Base-by-base conservation (phyloP, 2,888 invertebrate genomes). In the Aproaerema taeniolella region DNA sequence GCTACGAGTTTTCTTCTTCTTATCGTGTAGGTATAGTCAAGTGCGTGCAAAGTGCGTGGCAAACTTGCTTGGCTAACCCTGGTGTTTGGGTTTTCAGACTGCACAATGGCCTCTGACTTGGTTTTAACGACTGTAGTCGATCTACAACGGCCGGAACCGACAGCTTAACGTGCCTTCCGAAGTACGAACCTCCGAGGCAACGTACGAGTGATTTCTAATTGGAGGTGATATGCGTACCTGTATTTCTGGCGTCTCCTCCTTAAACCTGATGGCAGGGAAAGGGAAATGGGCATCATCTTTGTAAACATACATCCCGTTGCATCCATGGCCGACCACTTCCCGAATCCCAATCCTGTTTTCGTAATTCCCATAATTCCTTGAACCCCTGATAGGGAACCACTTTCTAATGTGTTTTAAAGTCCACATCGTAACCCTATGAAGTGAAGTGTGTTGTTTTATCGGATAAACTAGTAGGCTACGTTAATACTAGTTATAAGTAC, bases 311-410 rank as follows among this genome's bases (percentile, higher is more conserved):
- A 61, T 52, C 0, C 91, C 91, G 53, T 90, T 91, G n/a, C 78
- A 46, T 0, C 92, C 92, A 49, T 67, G 85, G 0, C 92, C 91
- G 1, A 93, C 92, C 47, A 91, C 86, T 54, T 93, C 92, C 25
- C 93, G 74, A 50, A 86, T 88, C 1, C 92, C 92, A 42, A 20
- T 20, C n/a, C n/a, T n/a, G n/a, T n/a, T n/a, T n/a, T n/a, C n/a
- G n/a, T n/a, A 20, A 20, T 6, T 8, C 20, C 20, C 20, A 20
- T 20, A 20, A 20, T 6, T 20, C 4, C 20, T 20, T 8, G 20
- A 6, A 20, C 20, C 5, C 20, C 5, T 20, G 20, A 8, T 6
- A 6, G 20, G 8, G 8, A 20, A 4, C 20, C 4, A 20, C 20
- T 6, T 20, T 20, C 8, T 20, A n/a, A n/a, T n/a, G n/a, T n/a